Conservation (phyloP, 2,113 vertebrate species). For the Oophaga pumilio region DNA sequence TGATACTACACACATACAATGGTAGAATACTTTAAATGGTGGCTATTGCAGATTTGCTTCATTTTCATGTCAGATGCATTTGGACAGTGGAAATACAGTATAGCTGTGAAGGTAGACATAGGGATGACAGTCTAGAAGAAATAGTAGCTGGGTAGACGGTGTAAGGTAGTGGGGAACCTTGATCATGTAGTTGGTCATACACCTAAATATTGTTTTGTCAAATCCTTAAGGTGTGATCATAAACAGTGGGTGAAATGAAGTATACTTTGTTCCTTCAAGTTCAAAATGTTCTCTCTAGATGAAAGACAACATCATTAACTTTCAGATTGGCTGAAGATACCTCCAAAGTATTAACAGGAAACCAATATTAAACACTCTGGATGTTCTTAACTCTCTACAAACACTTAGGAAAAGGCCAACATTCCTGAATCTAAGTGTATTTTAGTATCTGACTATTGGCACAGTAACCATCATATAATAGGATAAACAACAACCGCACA, state of each 20-base stretch:
- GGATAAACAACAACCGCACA: slow-evolving; percentile 8
- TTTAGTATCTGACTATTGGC: slow-evolving; percentile 16
- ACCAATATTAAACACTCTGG: slow-evolving; percentile 37
- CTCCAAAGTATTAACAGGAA: slow-evolving; percentile 32
- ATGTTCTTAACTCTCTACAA: slow-evolving; percentile 34
- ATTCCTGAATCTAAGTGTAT: slow-evolving; percentile 21
- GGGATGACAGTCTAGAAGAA: not conserved
- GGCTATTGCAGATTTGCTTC: too few species aligned
- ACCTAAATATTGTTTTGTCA: not conserved
- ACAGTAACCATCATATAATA: not conserved
- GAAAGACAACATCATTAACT: slow-evolving; percentile 31
- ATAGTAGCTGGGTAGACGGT: too few species aligned
- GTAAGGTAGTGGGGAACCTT: not conserved
- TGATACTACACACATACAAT: too few species aligned
- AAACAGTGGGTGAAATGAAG: slow-evolving; percentile 15
- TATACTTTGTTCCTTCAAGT: slow-evolving; percentile 23
- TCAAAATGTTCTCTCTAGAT: slow-evolving; percentile 16
- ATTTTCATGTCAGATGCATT: too few species aligned
- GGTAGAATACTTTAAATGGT: too few species aligned
- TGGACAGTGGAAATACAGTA: too few species aligned
- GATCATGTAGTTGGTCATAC: not conserved
- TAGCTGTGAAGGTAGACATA: too few species aligned
- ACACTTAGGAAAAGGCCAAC: slow-evolving; percentile 26
- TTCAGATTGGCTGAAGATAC: slow-evolving; percentile 11
- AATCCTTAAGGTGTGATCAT: not conserved